Evolutionary conservation across 1,140 invertebrate genomes (phyloP), one percentile per base, ranked within the genome.

Genomic region (Drosophila azteca): DNA sequence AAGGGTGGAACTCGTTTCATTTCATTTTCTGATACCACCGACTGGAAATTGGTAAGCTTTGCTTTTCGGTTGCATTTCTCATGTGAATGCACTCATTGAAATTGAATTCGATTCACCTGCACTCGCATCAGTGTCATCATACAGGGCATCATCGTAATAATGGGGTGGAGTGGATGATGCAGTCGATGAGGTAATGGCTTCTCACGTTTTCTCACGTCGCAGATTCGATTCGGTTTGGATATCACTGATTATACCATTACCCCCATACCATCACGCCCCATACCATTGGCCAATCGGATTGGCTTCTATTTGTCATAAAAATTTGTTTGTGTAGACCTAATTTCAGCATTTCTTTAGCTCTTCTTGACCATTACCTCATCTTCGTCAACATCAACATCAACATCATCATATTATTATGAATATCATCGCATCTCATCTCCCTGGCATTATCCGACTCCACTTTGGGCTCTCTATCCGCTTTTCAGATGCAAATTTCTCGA

Each of bases 141-240:
- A 26, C 50, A 8, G 17, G 22, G 17, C 15, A n/a, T 20, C 22
- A 35, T 43, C 54, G 44, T 52, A 52, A 62, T 51, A 48, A 48
- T 29, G 49, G 24, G 49, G 15, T n/a, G 39, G 39, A 26, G 17
- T 20, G 0, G 24, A 24, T 17, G n/a, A 20, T 63, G 48, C 24
- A 52, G 26, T 67, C 46, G 61, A 68, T 68, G 61, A 68, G 65
- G 65, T 54, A 68, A 68, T 31, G 8, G 29, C 61, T 41, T 68
- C 65, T 31, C 65, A 68, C 65, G 65, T 11, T 15, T 51, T 50
- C 49, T 31, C 55, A n/a, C 35, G 48, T 26, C 13, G 15, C 8
- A 15, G 43, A 66, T 68, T 54, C 43, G 62, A 54, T 44, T 24
- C 20, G 62, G 3, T 9, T n/a, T 15, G 45, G 54, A 57, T 24